Conservation (phyloP, 1,140 invertebrate genomes). For the Helicoverpa zea region DNA sequence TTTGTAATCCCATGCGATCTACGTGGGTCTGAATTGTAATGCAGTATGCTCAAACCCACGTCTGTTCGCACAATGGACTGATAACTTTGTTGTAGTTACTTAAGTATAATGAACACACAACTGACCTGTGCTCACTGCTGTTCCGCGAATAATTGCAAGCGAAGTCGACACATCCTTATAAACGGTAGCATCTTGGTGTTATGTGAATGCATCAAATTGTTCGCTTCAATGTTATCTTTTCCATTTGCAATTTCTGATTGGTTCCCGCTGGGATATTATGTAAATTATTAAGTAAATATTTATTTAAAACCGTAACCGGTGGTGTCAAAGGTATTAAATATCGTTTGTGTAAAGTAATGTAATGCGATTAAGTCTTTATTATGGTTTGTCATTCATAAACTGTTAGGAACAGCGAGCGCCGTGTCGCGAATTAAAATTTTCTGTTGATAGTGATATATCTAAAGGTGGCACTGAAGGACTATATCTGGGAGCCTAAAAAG, state of each 20-base stretch:
- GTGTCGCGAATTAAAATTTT: too few relatives aligned
- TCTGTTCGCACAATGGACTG: background rate
- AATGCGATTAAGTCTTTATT: background rate
- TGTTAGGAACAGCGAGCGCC: background rate
- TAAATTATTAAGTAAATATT: slow-evolving; percentile 24
- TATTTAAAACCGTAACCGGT: background rate
- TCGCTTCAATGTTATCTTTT: slow-evolving; percentile 17
- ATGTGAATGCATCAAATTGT: slow-evolving; percentile 16
- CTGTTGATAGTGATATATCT: too few relatives aligned
- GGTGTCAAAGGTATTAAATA: background rate
- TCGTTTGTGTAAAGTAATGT: background rate
- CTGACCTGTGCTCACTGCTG: background rate
- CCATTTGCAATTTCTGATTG: background rate
- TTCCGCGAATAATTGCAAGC: background rate
- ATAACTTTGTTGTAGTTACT: background rate
- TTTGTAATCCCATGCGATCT: too few relatives aligned
- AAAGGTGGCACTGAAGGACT: too few relatives aligned
- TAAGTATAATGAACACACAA: background rate
- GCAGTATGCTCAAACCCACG: too few relatives aligned
- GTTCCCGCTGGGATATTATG: slow-evolving; percentile 2
- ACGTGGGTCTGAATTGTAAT: too few relatives aligned
- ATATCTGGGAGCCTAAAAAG: too few relatives aligned
- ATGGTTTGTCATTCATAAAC: background rate
- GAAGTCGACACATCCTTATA: background rate
- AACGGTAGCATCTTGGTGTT: background rate